These are phyloP conservation scores for Heliconius sara DNA, from an alignment of 2,888 invertebrate species.

Conservation along the genomic window DNA sequence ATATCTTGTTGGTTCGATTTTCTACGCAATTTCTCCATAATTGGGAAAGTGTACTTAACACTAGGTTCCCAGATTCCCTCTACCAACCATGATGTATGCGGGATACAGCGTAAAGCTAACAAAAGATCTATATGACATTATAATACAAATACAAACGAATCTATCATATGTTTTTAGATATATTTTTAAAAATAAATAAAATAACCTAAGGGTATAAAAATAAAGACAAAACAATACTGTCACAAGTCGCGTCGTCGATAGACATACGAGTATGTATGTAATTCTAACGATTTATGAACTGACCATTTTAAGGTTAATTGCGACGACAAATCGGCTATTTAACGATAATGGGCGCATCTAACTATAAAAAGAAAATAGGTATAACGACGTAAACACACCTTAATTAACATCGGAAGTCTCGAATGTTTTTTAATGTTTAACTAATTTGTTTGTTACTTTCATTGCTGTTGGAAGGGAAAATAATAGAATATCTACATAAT, in stretches of 20 bases:
- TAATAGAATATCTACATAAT: slow-evolving; percentile 24
- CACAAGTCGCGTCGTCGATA: slow-evolving; percentile 25
- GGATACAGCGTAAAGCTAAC: too few species aligned
- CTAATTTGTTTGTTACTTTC: slow-evolving; percentile 71
- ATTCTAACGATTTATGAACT: slow-evolving; percentile 63
- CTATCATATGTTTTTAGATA: too few species aligned
- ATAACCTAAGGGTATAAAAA: neutral
- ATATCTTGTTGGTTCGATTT: too few species aligned
- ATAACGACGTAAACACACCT: slow-evolving; percentile 60
- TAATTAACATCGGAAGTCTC: slow-evolving; percentile 77
- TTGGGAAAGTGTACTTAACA: too few species aligned
- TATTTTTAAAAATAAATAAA: neutral
- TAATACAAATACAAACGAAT: too few species aligned
- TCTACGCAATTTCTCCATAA: too few species aligned
- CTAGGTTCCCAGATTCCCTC: too few species aligned
- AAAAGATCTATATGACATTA: too few species aligned
- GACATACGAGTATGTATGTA: slow-evolving; percentile 35
- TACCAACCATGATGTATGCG: too few species aligned
- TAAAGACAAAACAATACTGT: slow-evolving; percentile 4
- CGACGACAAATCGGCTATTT: slow-evolving; percentile 58
- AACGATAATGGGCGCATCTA: slow-evolving; percentile 72
- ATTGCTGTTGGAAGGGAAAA: slow-evolving; percentile 43
- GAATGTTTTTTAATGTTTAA: slow-evolving; percentile 71
- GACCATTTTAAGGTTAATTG: slow-evolving; percentile 74
- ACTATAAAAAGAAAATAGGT: slow-evolving; percentile 59